A percentile compares a stretch with the other conserved stretches of the same genome.
Conservation (phyloP, 2,888 invertebrate genomes). For the Cephus runcator region DNA sequence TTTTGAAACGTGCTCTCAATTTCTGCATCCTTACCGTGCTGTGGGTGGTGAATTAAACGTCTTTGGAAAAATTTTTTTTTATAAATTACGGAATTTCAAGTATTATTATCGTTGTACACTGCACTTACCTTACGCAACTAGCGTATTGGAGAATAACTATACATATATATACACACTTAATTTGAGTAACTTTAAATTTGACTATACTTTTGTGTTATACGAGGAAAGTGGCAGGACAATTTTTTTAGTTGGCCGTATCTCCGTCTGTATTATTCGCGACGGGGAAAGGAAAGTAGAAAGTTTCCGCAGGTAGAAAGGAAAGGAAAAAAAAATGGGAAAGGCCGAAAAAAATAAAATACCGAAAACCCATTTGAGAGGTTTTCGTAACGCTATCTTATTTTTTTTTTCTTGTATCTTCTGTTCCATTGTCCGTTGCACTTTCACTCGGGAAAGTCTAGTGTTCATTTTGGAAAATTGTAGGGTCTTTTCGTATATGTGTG, state of each 20-base stretch:
- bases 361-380: conserved; percentile 7
- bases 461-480: neutral
- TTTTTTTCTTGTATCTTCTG: neutral
- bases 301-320: neutral
- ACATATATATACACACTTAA: neutral
- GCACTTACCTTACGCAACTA: neutral
- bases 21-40: neutral
- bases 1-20: neutral
- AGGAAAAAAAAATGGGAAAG: neutral
- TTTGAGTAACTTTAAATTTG: neutral
- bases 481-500: neutral
- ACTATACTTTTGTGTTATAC: neutral
- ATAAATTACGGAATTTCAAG: neutral
- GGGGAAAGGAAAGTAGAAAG: conserved; percentile 1
- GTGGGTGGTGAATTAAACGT: neutral
- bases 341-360: neutral
- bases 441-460: neutral
- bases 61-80: neutral
- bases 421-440: neutral
- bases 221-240: neutral
- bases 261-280: neutral
- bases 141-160: conserved; percentile 22
- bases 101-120: neutral
- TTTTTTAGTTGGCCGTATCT: neutral
- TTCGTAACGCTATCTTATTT: conserved; percentile 6